Base-by-base conservation (phyloP, 2,113 vertebrate genomes). In the Clarias batrachus region DNA sequence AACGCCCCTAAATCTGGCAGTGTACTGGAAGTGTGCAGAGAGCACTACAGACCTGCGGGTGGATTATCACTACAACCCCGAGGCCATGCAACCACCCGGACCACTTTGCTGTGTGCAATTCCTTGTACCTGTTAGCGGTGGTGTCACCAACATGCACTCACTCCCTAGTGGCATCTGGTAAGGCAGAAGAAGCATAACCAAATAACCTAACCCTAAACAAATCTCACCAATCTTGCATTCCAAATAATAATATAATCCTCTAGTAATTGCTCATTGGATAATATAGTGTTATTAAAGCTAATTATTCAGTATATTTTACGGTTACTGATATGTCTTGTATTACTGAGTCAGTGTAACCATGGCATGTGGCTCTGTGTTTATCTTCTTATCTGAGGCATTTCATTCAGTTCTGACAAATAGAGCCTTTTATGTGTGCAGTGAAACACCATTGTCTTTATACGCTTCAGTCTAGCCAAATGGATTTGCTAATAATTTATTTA, bases 11-110 rank as follows among this genome's bases (percentile, higher is more conserved):
- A 99, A 99, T 92, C 96, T 99, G 91, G 96, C 97, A 13, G 97
- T 97, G 4, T 99, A 99, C 88, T 99, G 98, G 98, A 99, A 99
- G 91, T 99, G 97, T 83, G 92, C 93, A 30, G 78, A 94, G 21
- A 94, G 84, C 89, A 97, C 97, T 89, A 99, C 98, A 54, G 97
- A 99, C 90, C 94, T 99, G 74, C 94, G 98, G 88, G 95, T 99
- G 85, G 98, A 99, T 92, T 99, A 98, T 90, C 96, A 96, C 66
- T 99, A 98, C 89, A 99, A 99, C 91, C 97, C 98, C 6, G 97
- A 97, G 73, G 96, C 97, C 84, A 98, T 99, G 97, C 94, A 93
- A 54, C 86, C 91, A 3, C 97, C 97, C 0, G 94, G 95, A 57
- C 91, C 93, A 3, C 96, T 99, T 66, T 94, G 95, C 83, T 97